Conservation (phyloP, 2,888 invertebrate species). For the Oscheius sp. region DNA sequence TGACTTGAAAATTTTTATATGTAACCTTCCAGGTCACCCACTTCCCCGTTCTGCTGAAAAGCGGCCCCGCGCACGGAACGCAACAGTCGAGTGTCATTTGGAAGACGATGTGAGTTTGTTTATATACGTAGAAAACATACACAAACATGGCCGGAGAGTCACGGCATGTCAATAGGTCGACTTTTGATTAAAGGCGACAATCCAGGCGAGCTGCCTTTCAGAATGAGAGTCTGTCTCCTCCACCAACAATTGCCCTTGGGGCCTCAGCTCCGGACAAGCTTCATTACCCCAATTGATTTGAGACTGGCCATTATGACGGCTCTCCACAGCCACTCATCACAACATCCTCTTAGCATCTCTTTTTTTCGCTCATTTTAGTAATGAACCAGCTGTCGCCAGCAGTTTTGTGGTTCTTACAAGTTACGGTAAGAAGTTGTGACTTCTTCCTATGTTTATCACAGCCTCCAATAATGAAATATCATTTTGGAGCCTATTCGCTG, state of each 20-base stretch:
- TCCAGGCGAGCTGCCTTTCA: not conserved
- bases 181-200: conserved; percentile 23
- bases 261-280: not conserved
- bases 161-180: not conserved
- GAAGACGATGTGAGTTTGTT: conserved; percentile 33
- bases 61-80: conserved; percentile 8
- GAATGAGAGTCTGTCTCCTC: no score
- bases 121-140: not conserved
- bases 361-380: not conserved
- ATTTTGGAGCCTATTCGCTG: no score
- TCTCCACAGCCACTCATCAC: conserved; percentile 14
- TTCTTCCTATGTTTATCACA: no score
- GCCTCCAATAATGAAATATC: no score
- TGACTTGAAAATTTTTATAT: not conserved
- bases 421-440: no score
- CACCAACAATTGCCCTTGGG: conserved; percentile 6
- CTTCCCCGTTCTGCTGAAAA: conserved; percentile 29
- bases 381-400: no score
- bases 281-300: conserved; percentile 34
- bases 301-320: conserved; percentile 26
- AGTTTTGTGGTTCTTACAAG: no score
- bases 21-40: conserved; percentile 21
- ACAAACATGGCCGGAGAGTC: not conserved
- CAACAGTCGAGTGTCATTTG: conserved; percentile 32
- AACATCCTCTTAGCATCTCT: not conserved